Base-by-base conservation (phyloP, 2,888 invertebrate genomes). In the Lutraria lutraria region DNA sequence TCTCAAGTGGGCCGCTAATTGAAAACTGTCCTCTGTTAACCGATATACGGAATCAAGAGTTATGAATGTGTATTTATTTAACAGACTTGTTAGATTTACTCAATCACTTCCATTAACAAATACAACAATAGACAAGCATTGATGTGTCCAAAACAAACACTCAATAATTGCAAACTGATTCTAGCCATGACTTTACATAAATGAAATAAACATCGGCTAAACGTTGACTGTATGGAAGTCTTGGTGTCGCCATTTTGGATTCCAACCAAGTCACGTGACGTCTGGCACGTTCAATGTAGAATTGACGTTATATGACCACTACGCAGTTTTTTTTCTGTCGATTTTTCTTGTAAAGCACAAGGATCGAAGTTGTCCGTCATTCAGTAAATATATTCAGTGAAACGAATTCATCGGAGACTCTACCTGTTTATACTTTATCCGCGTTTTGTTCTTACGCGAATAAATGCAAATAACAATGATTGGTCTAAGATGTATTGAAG, bases 81-180 rank as follows among this genome's bases (percentile, higher is more conserved):
- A 88, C 82, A 72, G 83, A 63, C 81, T 83, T 34, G 80, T 15
- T 72, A 79, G 56, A 43, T 60, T 80, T 89, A 53, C 34, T 53
- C 63, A 88, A 86, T 85, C 81, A 84, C 86, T 56, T 80, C 88
- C 90, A 90, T 90, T 90, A 90, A 90, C 86, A 88, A 88, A 81
- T 34, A 86, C 80, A 90, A 90, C 90, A 86, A 86, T 60, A 52
- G 63, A 34, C 80, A 16, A 34, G 79, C 79, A 85, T 85, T 80
- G 80, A 79, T 80, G 80, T 80, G 29, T 31, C 80, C 79, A 31
- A 80, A 68, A 85, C 63, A 72, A 88, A 88, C 84, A 88, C 72
- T 84, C 81, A 43, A 68, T 88, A 84, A 88, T 81, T 80, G 68
- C 63, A 79, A 84, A 76, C 29, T 68, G 84, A 68, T 85, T 84